Base-by-base conservation (phyloP, 2,797 vertebrate species). In the Sardinella longiceps region DNA sequence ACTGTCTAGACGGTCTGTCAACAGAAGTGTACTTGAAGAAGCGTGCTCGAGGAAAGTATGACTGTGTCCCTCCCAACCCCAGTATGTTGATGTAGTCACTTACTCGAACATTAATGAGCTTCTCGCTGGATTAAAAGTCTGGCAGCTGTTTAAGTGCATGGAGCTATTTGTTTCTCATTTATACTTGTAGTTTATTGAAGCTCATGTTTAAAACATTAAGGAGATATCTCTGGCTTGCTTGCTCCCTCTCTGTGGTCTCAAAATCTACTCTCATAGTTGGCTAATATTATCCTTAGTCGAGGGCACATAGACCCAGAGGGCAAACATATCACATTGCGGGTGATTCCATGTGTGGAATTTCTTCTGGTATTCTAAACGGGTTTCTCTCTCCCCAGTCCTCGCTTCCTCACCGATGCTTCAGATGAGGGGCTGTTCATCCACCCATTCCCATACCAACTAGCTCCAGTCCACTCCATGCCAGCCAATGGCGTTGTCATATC, bases 371-470 rank as follows among this genome's bases (percentile, higher is more conserved):
- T 77, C 70, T 23, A 23, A 23, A 18, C 15, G 33, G 39, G 70
- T 37, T 39, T 77, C 33, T 20, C 6, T 20, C 28, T 70, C 30
- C 11, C 30, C 30, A n/a, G n/a, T 70, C 33, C 5, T 2, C 15
- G 66, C 30, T 66, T 2, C 18, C 3, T 43, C 14, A 14, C 70
- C 23, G 70, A 77, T 43, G 70, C 15, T 18, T 39, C 28, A 43
- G 70, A 77, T 77, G 33, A 37, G 70, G 20, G 37, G 37, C 18
- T 77, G 70, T 39, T 39, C 70, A 77, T 37, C 33, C 33, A 77
- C 70, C 23, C 30, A 70, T 70, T 15, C 70, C 70, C 70, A 43
- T 77, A 77, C 33, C 15, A 77, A 77, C 70, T 9, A 77, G 37
- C 33, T 14, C 9, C 33, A 20, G 33, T 15, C 6, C 56, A 25